Percentiles rank a stretch among this genome's conserved stretches.
Conservation (phyloP, 2,888 invertebrate genomes). For the Steinernema scapterisci region DNA sequence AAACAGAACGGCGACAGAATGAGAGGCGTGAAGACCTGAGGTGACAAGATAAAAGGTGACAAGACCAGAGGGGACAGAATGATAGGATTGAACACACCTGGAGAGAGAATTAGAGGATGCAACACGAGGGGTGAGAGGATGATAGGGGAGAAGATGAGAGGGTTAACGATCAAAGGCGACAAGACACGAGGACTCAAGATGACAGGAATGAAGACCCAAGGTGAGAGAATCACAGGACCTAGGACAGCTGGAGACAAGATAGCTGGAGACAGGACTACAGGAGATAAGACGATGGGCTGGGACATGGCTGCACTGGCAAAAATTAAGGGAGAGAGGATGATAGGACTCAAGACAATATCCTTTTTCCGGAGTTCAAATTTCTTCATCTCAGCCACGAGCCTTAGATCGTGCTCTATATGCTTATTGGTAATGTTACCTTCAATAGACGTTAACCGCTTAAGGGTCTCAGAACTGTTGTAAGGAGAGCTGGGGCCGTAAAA, state of each 20-base stretch:
- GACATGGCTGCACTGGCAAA: conserved; percentile 36
- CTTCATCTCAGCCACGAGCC: conserved; percentile 20
- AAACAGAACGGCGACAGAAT: conserved; percentile 7
- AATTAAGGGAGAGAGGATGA: conserved; percentile 45
- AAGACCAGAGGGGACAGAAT: conserved; percentile 17
- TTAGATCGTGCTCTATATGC: conserved; percentile 6
- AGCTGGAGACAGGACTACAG: conserved; percentile 43
- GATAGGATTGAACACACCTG: conserved; percentile 37
- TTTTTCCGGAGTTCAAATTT: conserved; percentile 21
- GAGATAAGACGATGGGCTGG: conserved; percentile 47
- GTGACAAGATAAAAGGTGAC: conserved; percentile 31
- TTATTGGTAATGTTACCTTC: neutral
- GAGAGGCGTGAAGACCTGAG: conserved; percentile 29
- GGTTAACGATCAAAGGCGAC: conserved; percentile 39
- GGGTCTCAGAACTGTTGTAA: conserved; percentile 3
- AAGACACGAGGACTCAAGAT: conserved; percentile 28
- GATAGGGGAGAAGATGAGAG: conserved; percentile 46
- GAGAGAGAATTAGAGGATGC: conserved; percentile 47
- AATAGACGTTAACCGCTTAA: neutral
- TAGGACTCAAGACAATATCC: conserved; percentile 20
- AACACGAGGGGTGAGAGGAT: conserved; percentile 40
- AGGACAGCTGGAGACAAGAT: conserved; percentile 35
- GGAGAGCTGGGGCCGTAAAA: neutral
- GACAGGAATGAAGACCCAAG: conserved; percentile 39
- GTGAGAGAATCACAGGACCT: conserved; percentile 38